phyloP scores from a whole-genome alignment of 2,888 invertebrate species.

The Axea sp. region DNA sequence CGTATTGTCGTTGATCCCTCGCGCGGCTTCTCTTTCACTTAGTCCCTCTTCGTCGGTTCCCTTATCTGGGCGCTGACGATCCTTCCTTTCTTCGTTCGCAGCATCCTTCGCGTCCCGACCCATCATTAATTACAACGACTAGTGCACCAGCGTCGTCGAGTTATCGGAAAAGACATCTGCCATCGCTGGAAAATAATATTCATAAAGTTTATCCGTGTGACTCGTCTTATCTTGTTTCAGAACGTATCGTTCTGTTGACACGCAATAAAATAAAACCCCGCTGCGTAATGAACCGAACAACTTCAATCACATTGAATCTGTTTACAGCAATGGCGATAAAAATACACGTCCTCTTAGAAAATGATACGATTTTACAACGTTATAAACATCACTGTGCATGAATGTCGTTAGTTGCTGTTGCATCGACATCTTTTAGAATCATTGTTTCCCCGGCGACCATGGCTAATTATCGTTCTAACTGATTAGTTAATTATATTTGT shows the following conservation, averaged over 20 bases:
- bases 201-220: slow-evolving; percentile 75
- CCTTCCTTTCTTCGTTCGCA: slow-evolving; percentile 50
- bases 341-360: neutral
- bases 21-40: slow-evolving; percentile 27
- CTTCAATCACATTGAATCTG: slow-evolving; percentile 36
- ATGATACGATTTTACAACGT: slow-evolving; percentile 2
- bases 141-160: slow-evolving; percentile 70
- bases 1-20: slow-evolving; percentile 75
- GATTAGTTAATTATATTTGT: no score
- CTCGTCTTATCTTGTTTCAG: slow-evolving; percentile 62
- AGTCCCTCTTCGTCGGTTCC: slow-evolving; percentile 23
- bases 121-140: slow-evolving; percentile 77
- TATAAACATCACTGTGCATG: slow-evolving; percentile 5
- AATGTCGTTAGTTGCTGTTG: no score
- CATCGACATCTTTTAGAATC: no score
- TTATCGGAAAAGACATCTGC: slow-evolving; percentile 79
- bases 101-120: slow-evolving; percentile 60
- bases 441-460: no score
- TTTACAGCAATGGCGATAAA: slow-evolving; percentile 11
- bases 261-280: slow-evolving; percentile 48
- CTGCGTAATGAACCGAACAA: slow-evolving; percentile 45
- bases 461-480: no score
- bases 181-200: slow-evolving; percentile 78
- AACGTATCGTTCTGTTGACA: slow-evolving; percentile 34
- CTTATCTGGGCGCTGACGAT: slow-evolving; percentile 52